Conservation (phyloP, 92 coral and sea anemone genomes). For the Actinostola sp. region DNA sequence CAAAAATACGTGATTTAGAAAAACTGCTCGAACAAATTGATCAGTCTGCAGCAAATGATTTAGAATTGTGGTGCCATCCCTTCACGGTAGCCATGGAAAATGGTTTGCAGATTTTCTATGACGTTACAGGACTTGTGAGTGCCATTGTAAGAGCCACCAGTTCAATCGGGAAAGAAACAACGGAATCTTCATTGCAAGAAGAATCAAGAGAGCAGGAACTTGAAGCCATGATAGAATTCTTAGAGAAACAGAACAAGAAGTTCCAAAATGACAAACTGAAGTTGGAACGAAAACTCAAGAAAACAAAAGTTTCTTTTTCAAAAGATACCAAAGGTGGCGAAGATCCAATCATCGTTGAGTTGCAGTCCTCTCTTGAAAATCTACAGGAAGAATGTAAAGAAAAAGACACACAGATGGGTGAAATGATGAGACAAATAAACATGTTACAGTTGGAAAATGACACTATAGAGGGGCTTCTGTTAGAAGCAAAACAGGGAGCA, state of each 20-base stretch:
- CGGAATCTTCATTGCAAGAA: too few species aligned
- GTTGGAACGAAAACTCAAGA: constrained; percentile 7
- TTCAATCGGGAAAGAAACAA: neutral
- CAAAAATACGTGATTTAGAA: constrained; percentile 21
- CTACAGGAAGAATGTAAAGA: constrained; percentile 1
- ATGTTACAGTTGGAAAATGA: constrained; percentile 15
- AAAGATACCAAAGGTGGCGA: neutral
- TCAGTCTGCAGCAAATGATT: neutral
- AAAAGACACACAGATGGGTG: constrained; percentile 7
- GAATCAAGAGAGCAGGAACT: neutral
- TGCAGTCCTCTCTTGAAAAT: neutral
- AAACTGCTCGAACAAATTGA: constrained; percentile 8
- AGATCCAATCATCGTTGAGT: neutral
- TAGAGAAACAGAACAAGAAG: constrained; percentile 1
- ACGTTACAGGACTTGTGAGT: constrained; percentile 22
- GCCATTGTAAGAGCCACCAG: neutral
- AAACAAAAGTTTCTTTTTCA: constrained; percentile 4
- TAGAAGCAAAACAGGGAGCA: constrained; percentile 10
- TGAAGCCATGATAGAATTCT: constrained; percentile 10
- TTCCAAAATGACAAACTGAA: neutral
- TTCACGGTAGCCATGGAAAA: constrained; percentile 14
- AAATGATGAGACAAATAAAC: neutral
- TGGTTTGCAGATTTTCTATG: constrained; percentile 37
- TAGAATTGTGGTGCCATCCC: constrained; percentile 11
- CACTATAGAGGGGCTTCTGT: neutral